These are phyloP conservation scores for Nebria ingens DNA, from an alignment of 1,140 invertebrate genomes.

Conservation along the genomic window DNA sequence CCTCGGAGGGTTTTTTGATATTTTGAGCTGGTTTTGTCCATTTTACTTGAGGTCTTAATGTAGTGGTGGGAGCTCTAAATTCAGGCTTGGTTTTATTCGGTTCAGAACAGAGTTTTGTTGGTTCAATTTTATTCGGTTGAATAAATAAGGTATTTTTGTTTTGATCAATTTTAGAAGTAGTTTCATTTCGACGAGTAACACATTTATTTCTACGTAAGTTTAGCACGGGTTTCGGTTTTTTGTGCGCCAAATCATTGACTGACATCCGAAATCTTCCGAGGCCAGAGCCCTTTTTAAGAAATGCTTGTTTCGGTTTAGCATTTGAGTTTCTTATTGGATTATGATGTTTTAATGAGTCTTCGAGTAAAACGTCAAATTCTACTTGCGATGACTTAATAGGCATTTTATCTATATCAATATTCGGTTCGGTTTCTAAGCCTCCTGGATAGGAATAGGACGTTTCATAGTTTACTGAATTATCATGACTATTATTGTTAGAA, in stretches of 20 bases:
- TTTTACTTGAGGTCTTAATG: no score
- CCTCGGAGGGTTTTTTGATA: no score
- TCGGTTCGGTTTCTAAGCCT: neutral
- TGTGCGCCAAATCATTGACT: constrained; percentile 13
- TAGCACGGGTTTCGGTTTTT: constrained; percentile 15
- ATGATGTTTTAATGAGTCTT: neutral
- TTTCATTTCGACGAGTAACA: no score
- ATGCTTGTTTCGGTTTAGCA: constrained; percentile 25
- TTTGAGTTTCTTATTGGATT: no score
- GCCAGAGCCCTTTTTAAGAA: constrained; percentile 28
- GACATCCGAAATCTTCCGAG: constrained; percentile 25
- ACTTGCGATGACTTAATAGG: neutral
- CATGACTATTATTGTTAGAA: constrained; percentile 16
- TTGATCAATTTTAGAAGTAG: neutral
- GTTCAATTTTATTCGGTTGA: constrained; percentile 11
- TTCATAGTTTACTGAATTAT: neutral
- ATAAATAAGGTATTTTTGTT: neutral
- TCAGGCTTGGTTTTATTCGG: constrained; percentile 9
- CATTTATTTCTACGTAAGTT: no score
- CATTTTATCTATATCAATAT: constrained; percentile 12
- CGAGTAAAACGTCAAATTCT: neutral
- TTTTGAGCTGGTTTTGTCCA: no score
- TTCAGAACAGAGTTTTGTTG: no score
- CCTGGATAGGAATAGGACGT: neutral
- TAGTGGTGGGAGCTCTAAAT: no score